Percentiles rank a stretch among this genome's conserved stretches.
These are phyloP conservation scores for Acleris literana DNA, from an alignment of 2,888 invertebrate species.

Conservation along the genomic window DNA sequence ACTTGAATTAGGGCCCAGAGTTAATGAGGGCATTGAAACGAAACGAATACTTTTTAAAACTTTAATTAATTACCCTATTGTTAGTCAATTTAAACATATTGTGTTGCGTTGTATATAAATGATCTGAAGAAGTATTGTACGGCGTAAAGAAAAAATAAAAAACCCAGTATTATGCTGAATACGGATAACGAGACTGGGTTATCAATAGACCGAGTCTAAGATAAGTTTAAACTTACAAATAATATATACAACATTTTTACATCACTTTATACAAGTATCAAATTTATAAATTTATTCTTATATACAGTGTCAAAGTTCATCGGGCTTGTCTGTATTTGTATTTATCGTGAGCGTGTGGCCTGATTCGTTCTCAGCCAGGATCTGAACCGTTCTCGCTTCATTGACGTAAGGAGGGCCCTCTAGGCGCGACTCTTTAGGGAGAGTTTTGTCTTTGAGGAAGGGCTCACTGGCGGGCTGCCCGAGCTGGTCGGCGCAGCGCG, in stretches of 20 bases:
- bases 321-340: constrained; percentile 40
- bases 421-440: constrained; percentile 26
- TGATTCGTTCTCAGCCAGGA: neutral
- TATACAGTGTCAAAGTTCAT: constrained; percentile 45
- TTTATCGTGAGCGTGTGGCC: constrained; percentile 23
- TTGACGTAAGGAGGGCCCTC: constrained; percentile 1
- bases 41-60: neutral
- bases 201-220: constrained; percentile 1
- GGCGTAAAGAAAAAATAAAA: neutral
- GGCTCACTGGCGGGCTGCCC: constrained; percentile 44
- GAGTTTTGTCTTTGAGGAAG: constrained; percentile 45
- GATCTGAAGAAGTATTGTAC: neutral
- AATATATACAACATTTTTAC: constrained; percentile 35
- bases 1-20: too few relatives aligned
- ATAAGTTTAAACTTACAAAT: constrained; percentile 31
- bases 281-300: constrained; percentile 14
- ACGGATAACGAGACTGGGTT: neutral
- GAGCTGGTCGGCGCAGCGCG: constrained; percentile 41
- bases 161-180: constrained; percentile 3
- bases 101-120: constrained; percentile 7
- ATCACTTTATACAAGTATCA: constrained; percentile 34
- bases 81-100: constrained; percentile 4
- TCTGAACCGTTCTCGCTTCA: neutral
- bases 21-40: too few relatives aligned
- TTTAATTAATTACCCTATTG: neutral